These are phyloP conservation scores for Pseudomugil tenellus DNA, from an alignment of 2,797 vertebrate genomes.

Conservation along the genomic window DNA sequence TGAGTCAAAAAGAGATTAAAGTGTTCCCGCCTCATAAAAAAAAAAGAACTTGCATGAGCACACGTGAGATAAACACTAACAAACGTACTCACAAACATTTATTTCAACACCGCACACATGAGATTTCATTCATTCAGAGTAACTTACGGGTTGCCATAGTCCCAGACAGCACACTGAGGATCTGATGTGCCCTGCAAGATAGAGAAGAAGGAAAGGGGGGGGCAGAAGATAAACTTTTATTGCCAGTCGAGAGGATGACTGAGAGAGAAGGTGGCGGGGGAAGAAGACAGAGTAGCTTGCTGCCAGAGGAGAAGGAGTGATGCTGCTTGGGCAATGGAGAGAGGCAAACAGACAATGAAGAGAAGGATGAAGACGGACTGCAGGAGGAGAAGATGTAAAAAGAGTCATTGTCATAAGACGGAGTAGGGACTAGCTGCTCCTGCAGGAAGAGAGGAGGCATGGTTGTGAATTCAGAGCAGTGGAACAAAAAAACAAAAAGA, in stretches of 20 bases:
- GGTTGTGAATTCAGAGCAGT: constrained; percentile 30
- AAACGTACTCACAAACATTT: constrained; percentile 16
- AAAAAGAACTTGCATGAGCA: constrained; percentile 53
- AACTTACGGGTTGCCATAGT: constrained; percentile 94
- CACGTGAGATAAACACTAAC: constrained; percentile 43
- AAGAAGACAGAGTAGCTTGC: constrained; percentile 53
- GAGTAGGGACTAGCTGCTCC: constrained; percentile 52
- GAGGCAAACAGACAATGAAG: constrained; percentile 76
- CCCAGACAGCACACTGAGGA: constrained; percentile 94
- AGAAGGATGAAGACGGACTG: constrained; percentile 63
- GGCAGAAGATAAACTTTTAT: constrained; percentile 66
- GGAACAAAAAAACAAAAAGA: constrained; percentile 7
- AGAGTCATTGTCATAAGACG: constrained; percentile 63
- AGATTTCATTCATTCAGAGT: constrained; percentile 46
- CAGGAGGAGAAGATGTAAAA: constrained; percentile 42
- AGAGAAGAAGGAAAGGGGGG: constrained; percentile 16
- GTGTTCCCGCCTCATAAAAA: constrained; percentile 60
- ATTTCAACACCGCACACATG: constrained; percentile 19
- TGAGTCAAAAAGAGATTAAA: constrained; percentile 73
- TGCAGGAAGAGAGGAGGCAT: constrained; percentile 33
- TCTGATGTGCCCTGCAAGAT: constrained; percentile 91
- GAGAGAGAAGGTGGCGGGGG: constrained; percentile 38
- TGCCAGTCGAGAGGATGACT: constrained; percentile 60
- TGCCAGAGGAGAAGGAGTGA: constrained; percentile 70
- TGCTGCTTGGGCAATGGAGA: constrained; percentile 65